phyloP scores from a whole-genome alignment of 1,140 invertebrate species.

The Oncopodura yosiiana region DNA sequence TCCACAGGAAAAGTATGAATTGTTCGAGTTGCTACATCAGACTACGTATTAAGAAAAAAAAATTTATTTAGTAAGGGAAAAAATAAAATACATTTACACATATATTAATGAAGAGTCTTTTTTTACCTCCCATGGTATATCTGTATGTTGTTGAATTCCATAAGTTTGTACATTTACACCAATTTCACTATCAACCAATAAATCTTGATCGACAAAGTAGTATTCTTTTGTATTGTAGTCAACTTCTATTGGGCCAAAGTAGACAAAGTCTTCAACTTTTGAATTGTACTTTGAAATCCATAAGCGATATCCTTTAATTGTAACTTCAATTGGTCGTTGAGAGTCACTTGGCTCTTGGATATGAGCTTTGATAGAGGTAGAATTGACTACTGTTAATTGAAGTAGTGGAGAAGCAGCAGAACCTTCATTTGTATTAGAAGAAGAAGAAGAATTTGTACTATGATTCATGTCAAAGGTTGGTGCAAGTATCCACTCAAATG shows the following conservation, averaged over 20 bases:
- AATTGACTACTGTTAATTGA: conserved; percentile 25
- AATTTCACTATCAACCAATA: background rate
- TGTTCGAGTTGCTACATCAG: conserved; percentile 11
- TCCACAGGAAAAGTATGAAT: conserved; percentile 2
- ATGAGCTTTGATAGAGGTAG: conserved; percentile 22
- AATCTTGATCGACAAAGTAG: conserved; percentile 16
- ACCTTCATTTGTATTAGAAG: conserved; percentile 1
- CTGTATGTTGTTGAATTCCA: conserved; percentile 11
- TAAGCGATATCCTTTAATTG: conserved; percentile 24
- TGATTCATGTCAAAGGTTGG: background rate
- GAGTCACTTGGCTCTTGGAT: conserved; percentile 28
- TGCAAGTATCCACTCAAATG: conserved; percentile 5
- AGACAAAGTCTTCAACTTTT: conserved; percentile 19
- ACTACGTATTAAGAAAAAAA: too few relatives aligned
- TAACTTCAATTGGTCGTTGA: conserved; percentile 4
- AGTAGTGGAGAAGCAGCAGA: conserved; percentile 21
- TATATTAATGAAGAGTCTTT: conserved; percentile 16
- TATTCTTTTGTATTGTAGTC: conserved; percentile 15
- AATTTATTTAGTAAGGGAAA: too few relatives aligned
- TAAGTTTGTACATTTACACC: background rate
- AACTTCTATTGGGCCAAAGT: conserved; percentile 23
- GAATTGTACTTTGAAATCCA: conserved; percentile 15
- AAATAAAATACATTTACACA: conserved; percentile 11
- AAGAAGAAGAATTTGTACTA: background rate
- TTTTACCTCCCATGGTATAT: too few relatives aligned